These are phyloP conservation scores for Sitodiplosis mosellana DNA, from an alignment of 1,140 invertebrate species.

Conservation along the genomic window DNA sequence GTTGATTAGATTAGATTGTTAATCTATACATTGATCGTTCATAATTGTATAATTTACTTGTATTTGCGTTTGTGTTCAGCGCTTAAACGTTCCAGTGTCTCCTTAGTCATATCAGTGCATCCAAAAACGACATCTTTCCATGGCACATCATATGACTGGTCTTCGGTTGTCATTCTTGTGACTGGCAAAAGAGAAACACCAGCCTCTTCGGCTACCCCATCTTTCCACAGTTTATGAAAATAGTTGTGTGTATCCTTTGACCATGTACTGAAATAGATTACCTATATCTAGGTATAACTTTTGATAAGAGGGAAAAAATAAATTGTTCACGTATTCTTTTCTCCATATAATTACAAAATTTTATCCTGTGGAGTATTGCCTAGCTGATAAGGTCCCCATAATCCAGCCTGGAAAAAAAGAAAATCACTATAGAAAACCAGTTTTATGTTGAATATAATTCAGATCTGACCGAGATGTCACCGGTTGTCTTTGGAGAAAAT, in stretches of 20 bases:
- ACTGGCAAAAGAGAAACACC: conserved; percentile 40
- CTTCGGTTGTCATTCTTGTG: conserved; percentile 26
- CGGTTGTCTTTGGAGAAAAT: conserved; percentile 53
- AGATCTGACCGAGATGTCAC: conserved; percentile 55
- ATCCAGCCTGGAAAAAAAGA: too few relatives aligned
- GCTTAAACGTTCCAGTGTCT: conserved; percentile 31
- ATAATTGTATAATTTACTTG: conserved; percentile 23
- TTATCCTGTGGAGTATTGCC: conserved; percentile 34
- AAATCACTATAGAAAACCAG: too few relatives aligned
- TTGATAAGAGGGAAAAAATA: too few relatives aligned
- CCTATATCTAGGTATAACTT: background rate
- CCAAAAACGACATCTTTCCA: conserved; percentile 41
- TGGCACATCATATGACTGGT: conserved; percentile 11
- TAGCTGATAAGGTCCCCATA: conserved; percentile 51
- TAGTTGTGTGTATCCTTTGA: conserved; percentile 37
- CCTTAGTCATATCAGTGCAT: conserved; percentile 24
- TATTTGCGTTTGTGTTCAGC: conserved; percentile 27
- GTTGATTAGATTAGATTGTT: too few relatives aligned
- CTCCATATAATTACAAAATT: conserved; percentile 29
- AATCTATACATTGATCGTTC: too few relatives aligned
- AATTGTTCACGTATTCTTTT: background rate
- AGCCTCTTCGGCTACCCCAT: conserved; percentile 30
- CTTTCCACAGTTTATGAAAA: conserved; percentile 39
- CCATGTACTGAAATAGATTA: conserved; percentile 35
- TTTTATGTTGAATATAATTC: too few relatives aligned